phyloP scores from a whole-genome alignment of 1,140 invertebrate species.

The Eufriesea mexicana region DNA sequence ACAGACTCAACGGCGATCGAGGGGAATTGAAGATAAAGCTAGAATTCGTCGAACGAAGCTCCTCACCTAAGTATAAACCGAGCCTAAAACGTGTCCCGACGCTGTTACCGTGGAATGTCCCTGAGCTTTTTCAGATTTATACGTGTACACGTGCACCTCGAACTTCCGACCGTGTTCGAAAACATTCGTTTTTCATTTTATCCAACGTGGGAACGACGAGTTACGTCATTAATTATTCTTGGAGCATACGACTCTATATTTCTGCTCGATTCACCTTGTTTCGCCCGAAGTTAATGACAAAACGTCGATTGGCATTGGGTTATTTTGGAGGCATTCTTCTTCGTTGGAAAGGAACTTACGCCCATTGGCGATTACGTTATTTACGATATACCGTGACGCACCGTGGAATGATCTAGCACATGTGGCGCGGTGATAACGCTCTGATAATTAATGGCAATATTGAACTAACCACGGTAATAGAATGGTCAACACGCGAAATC shows the following conservation, averaged over 20 bases:
- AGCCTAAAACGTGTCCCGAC: slow-evolving; percentile 17
- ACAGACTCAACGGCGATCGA: neutral
- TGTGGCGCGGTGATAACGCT: slow-evolving; percentile 37
- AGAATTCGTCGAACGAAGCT: neutral
- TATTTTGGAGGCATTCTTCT: neutral
- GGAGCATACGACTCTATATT: neutral
- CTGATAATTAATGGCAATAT: slow-evolving; percentile 49
- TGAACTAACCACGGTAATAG: slow-evolving; percentile 10
- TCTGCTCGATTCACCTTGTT: neutral
- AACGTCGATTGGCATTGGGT: neutral
- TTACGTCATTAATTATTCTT: neutral
- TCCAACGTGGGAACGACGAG: neutral
- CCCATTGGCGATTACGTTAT: no score
- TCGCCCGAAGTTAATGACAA: neutral
- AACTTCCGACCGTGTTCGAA: slow-evolving; percentile 5
- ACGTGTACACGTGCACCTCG: neutral
- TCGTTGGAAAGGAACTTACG: neutral
- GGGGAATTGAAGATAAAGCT: neutral
- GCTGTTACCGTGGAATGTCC: slow-evolving; percentile 8
- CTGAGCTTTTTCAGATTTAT: slow-evolving; percentile 2
- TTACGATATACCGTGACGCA: neutral
- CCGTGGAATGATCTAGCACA: neutral
- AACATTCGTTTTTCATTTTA: slow-evolving; percentile 4
- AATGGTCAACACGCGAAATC: neutral
- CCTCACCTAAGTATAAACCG: slow-evolving; percentile 40